Conservation (phyloP, 2,113 vertebrate species). For the human (Homo sapiens) region GRCh38 chr5:122187501-122188000, state of each 20-base stretch:
- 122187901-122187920: not conserved
- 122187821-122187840: not conserved
- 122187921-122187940: not conserved
- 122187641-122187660: not conserved
- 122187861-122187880: not conserved
- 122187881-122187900: not conserved
- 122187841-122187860: not conserved
- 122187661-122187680: slow-evolving; percentile 37
- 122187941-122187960: not conserved
- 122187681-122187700: not conserved
- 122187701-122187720: slow-evolving; percentile 50
- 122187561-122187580: not conserved
- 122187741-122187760: slow-evolving; percentile 39
- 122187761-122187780: not conserved
- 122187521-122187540: slow-evolving; percentile 58
- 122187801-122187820: not conserved
- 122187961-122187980: not conserved
- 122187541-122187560: slow-evolving; percentile 68
- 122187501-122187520: not conserved
- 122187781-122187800: not conserved
- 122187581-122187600: slow-evolving; percentile 35
- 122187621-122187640: slow-evolving; percentile 18
- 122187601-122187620: slow-evolving; percentile 68
- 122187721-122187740: slow-evolving; percentile 68
- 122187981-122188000: not conserved